Evolutionary conservation across 2,888 invertebrate species (phyloP).

Genomic region (Oxystoma pomonae): DNA sequence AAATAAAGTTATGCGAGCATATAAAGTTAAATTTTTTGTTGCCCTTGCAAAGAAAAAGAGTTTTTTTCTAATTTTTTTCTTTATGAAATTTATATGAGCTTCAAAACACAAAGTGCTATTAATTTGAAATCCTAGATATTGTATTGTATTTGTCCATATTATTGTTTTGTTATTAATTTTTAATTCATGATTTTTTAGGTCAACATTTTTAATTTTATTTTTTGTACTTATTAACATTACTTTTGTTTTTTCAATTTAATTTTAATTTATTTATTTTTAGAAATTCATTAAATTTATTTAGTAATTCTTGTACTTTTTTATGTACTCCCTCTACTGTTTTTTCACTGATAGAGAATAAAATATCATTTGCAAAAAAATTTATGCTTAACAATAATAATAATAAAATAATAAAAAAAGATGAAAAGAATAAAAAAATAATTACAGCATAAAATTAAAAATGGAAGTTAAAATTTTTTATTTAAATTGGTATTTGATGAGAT

Average conservation of each 20-base stretch:
- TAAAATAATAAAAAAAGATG: too few species aligned
- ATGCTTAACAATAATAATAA: too few species aligned
- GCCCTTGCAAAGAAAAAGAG: not conserved
- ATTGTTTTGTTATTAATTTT: too few species aligned
- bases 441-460: too few species aligned
- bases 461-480: too few species aligned
- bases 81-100: not conserved
- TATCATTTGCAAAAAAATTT: not conserved
- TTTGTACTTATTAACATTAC: not conserved
- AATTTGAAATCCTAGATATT: not conserved
- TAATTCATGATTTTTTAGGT: too few species aligned
- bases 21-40: not conserved
- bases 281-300: too few species aligned
- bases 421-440: too few species aligned
- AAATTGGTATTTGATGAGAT: too few species aligned
- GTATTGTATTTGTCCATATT: too few species aligned
- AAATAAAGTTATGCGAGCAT: not conserved
- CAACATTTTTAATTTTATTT: not conserved
- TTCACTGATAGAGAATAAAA: not conserved
- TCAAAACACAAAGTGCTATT: not conserved
- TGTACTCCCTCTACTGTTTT: not conserved
- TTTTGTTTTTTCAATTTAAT: too few species aligned
- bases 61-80: not conserved
- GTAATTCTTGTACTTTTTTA: not conserved
- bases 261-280: not conserved